Percentiles rank a stretch among this genome's conserved stretches.
phyloP scores from a whole-genome alignment of 2,888 invertebrate genomes.

The Therioaphis trifolii region DNA sequence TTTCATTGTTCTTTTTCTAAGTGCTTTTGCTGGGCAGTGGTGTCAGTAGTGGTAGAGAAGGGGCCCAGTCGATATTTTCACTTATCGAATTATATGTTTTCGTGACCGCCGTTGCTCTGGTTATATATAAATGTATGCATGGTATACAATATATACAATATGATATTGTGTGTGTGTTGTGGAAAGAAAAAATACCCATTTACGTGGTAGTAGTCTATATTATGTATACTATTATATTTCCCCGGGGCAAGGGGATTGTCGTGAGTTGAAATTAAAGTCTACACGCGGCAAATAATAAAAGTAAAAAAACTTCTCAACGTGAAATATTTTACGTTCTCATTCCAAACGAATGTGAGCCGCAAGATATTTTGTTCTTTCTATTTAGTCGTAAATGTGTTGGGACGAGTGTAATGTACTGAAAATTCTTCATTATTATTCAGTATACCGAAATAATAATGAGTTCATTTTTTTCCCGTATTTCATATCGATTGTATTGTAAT shows the following conservation, averaged over 20 bases:
- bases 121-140: neutral
- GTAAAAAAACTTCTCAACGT: slow-evolving; percentile 30
- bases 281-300: slow-evolving; percentile 44
- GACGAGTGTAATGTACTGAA: neutral
- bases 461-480: slow-evolving; percentile 1
- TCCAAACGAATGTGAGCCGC: neutral
- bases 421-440: slow-evolving; percentile 40
- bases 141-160: slow-evolving; percentile 37
- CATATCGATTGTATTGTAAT: neutral
- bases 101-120: slow-evolving; percentile 53
- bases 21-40: slow-evolving; percentile 42
- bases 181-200: slow-evolving; percentile 30
- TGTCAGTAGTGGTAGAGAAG: slow-evolving; percentile 4
- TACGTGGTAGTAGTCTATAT: slow-evolving; percentile 45
- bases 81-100: slow-evolving; percentile 62
- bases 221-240: slow-evolving; percentile 48
- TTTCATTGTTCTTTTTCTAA: slow-evolving; percentile 60
- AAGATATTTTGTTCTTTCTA: neutral
- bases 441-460: neutral
- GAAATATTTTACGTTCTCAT: slow-evolving; percentile 22
- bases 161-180: slow-evolving; percentile 38
- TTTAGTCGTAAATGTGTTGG: neutral
- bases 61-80: slow-evolving; percentile 59
- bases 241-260: slow-evolving; percentile 44
- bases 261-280: slow-evolving; percentile 55